Conservation (phyloP, 1,140 invertebrate genomes). For the Contarinia nasturtii region DNA sequence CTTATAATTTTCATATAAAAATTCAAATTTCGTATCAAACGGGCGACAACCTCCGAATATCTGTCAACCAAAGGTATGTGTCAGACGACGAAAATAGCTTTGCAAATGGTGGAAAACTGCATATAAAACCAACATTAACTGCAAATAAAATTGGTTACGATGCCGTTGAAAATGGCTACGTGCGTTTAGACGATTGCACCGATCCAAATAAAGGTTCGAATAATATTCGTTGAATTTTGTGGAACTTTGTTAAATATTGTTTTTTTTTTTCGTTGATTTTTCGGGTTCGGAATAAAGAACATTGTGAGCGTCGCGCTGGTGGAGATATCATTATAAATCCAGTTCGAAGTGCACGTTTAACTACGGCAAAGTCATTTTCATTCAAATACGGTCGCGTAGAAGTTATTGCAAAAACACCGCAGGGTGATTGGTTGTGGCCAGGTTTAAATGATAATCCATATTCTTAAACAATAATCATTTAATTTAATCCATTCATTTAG, state of each 20-base stretch:
- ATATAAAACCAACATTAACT: constrained; percentile 36
- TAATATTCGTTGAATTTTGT: constrained; percentile 30
- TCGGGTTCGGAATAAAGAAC: too few species aligned
- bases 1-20: not conserved
- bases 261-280: constrained; percentile 5
- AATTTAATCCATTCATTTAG: constrained; percentile 9
- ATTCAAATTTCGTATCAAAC: constrained; percentile 30
- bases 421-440: constrained; percentile 55
- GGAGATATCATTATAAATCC: constrained; percentile 32
- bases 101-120: constrained; percentile 30
- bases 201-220: constrained; percentile 28
- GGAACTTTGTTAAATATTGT: constrained; percentile 13
- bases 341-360: constrained; percentile 42
- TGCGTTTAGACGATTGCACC: constrained; percentile 24
- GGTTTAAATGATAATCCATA: not conserved
- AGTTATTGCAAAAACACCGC: constrained; percentile 46
- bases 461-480: too few species aligned
- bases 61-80: constrained; percentile 43
- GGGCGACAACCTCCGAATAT: constrained; percentile 26
- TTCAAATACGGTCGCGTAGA: constrained; percentile 47
- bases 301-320: constrained; percentile 26
- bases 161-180: constrained; percentile 24
- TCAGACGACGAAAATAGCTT: constrained; percentile 45
- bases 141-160: constrained; percentile 32
- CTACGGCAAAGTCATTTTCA: constrained; percentile 37